Evolutionary conservation across 2,113 vertebrate genomes (phyloP).

Genomic region (Callospermophilus lateralis): DNA sequence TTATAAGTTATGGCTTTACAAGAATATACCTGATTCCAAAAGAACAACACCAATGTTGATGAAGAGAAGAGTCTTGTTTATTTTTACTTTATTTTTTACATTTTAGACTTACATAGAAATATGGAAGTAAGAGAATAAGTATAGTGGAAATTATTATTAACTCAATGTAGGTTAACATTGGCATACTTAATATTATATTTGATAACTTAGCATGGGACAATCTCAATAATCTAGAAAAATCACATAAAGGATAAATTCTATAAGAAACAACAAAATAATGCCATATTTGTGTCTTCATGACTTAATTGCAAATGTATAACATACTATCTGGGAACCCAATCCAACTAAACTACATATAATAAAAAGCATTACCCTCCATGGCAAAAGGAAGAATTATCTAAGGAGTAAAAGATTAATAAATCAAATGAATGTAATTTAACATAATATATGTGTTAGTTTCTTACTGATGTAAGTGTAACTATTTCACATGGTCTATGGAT

Average conservation of each 20-base stretch:
- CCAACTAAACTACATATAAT: not conserved
- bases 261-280: not conserved
- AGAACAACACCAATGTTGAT: not conserved
- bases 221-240: not conserved
- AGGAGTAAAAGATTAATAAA: not conserved
- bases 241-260: not conserved
- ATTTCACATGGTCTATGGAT: not conserved
- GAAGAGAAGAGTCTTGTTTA: not conserved
- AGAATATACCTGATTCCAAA: not conserved
- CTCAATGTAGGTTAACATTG: not conserved
- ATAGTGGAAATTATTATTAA: not conserved
- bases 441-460: not conserved
- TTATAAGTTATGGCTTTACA: not conserved
- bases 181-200: not conserved
- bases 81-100: not conserved
- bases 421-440: not conserved
- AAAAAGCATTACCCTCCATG: not conserved
- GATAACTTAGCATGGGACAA: not conserved
- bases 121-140: not conserved
- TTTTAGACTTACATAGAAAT: not conserved
- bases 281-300: not conserved
- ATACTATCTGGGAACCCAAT: not conserved
- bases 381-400: not conserved
- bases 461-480: not conserved
- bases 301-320: conserved; percentile 10